Conservation (phyloP, 2,113 vertebrate species). For the Macrotis lagotis region DNA sequence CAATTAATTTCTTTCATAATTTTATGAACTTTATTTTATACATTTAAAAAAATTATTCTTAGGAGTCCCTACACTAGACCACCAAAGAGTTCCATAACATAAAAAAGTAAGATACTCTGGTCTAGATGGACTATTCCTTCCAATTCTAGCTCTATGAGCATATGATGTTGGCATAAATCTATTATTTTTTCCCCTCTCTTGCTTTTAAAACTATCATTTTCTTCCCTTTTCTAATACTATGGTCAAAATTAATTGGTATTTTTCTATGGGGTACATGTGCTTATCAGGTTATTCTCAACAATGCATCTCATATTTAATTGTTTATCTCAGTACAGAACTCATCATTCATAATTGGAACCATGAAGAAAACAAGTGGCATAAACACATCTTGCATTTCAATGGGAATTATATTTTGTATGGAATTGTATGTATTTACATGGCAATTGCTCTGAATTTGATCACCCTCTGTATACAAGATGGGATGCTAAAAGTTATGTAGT, state of each 20-base stretch:
- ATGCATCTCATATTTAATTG: neutral
- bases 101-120: neutral
- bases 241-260: constrained; percentile 6
- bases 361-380: neutral
- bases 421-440: too few relatives aligned
- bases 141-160: neutral
- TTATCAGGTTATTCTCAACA: constrained; percentile 15
- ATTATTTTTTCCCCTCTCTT: neutral
- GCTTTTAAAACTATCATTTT: neutral
- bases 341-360: neutral
- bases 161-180: neutral
- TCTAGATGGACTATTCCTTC: neutral
- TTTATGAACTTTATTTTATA: neutral
- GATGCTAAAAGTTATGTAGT: neutral
- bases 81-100: neutral
- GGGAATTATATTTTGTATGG: neutral
- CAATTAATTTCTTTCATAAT: neutral
- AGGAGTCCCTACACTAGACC: neutral
- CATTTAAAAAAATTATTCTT: neutral
- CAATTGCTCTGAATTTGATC: constrained; percentile 12
- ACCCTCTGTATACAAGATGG: neutral
- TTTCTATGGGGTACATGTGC: neutral
- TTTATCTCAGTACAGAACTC: neutral
- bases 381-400: neutral
- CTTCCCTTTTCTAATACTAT: constrained; percentile 24